A percentile compares a stretch with the other conserved stretches of the same genome.
These are phyloP conservation scores for Pteria penguin DNA, from an alignment of 2,888 invertebrate genomes.

Conservation along the genomic window DNA sequence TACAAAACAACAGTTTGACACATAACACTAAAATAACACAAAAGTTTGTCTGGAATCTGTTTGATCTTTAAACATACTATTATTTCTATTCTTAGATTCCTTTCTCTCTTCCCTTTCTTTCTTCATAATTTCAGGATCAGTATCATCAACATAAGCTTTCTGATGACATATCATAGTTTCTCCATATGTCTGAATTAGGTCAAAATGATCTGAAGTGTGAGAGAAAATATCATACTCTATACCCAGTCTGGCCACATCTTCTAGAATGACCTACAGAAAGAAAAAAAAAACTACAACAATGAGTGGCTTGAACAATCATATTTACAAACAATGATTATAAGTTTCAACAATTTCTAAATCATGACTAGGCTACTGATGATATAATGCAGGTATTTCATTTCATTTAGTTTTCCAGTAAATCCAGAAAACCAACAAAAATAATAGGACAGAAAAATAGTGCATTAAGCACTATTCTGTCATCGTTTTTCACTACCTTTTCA, in stretches of 20 bases:
- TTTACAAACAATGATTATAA: too few species aligned
- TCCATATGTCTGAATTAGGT: slow-evolving; percentile 92
- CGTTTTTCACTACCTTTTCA: slow-evolving; percentile 95
- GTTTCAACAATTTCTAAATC: too few species aligned
- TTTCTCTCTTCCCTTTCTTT: slow-evolving; percentile 92
- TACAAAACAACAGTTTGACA: too few species aligned
- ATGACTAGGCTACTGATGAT: neutral
- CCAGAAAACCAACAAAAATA: too few species aligned
- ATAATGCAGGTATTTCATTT: neutral
- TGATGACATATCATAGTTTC: slow-evolving; percentile 91
- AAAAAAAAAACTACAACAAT: too few species aligned
- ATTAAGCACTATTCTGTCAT: too few species aligned
- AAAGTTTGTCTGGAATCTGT: too few species aligned
- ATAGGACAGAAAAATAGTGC: too few species aligned
- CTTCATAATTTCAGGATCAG: slow-evolving; percentile 96
- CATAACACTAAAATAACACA: too few species aligned
- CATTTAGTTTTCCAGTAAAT: neutral
- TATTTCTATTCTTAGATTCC: slow-evolving; percentile 91
- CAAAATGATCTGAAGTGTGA: slow-evolving; percentile 98
- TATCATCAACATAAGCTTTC: slow-evolving; percentile 98
- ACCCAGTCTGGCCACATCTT: slow-evolving; percentile 94
- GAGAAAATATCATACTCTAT: slow-evolving; percentile 95
- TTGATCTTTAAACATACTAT: slow-evolving; percentile 85
- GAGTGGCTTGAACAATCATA: too few species aligned
- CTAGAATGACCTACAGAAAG: slow-evolving; percentile 92